A percentile compares a stretch with the other conserved stretches of the same genome.
phyloP scores from a whole-genome alignment of 1,140 invertebrate species.

The Ericerus pela region DNA sequence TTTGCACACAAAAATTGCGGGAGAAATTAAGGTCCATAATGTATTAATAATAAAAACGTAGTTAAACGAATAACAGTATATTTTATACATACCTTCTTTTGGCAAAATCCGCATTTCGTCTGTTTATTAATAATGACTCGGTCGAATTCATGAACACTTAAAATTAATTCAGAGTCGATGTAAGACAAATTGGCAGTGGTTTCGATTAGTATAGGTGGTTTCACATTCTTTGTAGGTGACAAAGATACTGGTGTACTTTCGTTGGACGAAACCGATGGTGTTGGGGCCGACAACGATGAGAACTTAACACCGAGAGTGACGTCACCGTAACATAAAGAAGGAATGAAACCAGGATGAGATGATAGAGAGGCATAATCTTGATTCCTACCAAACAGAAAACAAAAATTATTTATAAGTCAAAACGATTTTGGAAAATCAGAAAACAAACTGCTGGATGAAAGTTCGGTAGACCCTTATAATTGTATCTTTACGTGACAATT shows the following conservation, averaged over 20 bases:
- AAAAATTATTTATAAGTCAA: not conserved
- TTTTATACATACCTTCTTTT: constrained; percentile 57
- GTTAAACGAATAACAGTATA: too few species aligned
- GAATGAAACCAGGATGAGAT: constrained; percentile 72
- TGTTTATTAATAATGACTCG: constrained; percentile 71
- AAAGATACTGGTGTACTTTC: constrained; percentile 20
- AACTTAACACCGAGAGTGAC: constrained; percentile 69
- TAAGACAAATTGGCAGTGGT: constrained; percentile 22
- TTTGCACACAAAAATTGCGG: too few species aligned
- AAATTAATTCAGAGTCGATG: constrained; percentile 24
- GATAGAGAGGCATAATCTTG: constrained; percentile 38
- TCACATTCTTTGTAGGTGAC: constrained; percentile 18
- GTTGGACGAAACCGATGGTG: constrained; percentile 16
- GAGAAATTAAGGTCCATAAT: too few species aligned
- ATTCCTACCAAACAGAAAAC: constrained; percentile 1
- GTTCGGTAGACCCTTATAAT: too few species aligned
- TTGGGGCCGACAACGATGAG: constrained; percentile 32
- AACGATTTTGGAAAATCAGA: too few species aligned
- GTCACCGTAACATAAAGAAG: constrained; percentile 77
- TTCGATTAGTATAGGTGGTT: constrained; percentile 19
- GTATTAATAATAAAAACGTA: too few species aligned
- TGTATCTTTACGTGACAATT: too few species aligned
- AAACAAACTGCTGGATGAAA: too few species aligned
- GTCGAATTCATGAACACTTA: constrained; percentile 55
- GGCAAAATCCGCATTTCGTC: constrained; percentile 80